Evolutionary conservation across 2,888 invertebrate species (phyloP), one percentile per base, ranked within the genome.

Genomic region (Rhorus exstirpatorius): DNA sequence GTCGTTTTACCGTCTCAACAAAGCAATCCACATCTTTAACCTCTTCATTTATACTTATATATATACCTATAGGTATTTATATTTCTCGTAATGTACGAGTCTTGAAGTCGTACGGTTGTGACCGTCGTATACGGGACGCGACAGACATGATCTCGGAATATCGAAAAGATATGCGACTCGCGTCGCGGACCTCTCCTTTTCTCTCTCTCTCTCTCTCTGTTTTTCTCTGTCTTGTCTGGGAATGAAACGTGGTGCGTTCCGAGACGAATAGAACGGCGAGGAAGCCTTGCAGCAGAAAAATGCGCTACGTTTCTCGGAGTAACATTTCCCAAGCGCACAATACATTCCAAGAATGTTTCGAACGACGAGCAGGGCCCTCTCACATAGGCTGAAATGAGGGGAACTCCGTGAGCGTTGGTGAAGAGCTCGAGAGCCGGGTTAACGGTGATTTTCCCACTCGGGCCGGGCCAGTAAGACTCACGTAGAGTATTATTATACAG

Each of bases 331-430:
- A 78, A 79, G 87, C 88, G 86, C 87, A 89, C 88, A 88, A 89
- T 90, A 89, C 89, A 90, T 91, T 90, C 90, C 85, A 86, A 86
- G 89, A 89, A 91, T 90, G 87, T 89, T 88, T 87, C 83, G 86
- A 86, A 81, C 84, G 87, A 8, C 38, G 4, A 4, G 87, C 53
- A 55, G 70, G 78, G 53, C 72, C 81, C 72, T 65, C 53, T 49
- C 84, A 86, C n/a, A n/a, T n/a, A n/a, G 87, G 85, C 84, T 87
- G 44, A 53, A 65, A 53, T 26, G 68, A 68, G 67, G 63, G 53
- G 68, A 72, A 61, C 71, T 78, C 72, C 44, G 51, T 53, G n/a
- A n/a, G 58, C 68, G 70, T 75, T 63, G 72, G 55, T 55, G 61
- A 58, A 67, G 72, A 63, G 21, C 74, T 68, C 68, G 46, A 55